These are phyloP conservation scores for Microplitis deprimator DNA, from an alignment of 2,888 invertebrate genomes.

Conservation along the genomic window DNA sequence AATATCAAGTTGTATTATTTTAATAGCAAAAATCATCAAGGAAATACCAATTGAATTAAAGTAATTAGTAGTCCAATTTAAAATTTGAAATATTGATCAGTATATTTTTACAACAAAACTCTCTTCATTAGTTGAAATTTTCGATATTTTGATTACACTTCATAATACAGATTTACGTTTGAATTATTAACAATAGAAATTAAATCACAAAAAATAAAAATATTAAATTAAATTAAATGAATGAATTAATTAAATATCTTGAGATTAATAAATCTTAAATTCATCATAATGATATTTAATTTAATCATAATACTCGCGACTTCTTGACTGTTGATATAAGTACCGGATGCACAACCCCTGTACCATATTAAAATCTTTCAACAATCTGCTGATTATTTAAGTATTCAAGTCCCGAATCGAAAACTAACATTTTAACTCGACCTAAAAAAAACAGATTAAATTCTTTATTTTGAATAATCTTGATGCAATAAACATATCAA, in stretches of 20 bases:
- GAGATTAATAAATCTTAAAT: neutral
- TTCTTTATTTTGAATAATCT: conserved; percentile 32
- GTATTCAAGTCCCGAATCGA: conserved; percentile 31
- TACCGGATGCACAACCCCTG: neutral
- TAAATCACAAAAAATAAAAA: neutral
- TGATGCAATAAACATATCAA: conserved; percentile 10
- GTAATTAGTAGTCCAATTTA: no score
- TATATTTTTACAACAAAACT: no score
- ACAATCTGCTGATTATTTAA: conserved; percentile 33
- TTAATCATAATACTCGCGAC: neutral
- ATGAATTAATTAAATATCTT: neutral
- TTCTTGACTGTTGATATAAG: neutral
- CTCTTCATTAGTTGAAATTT: no score
- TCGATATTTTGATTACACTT: neutral
- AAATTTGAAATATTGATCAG: no score
- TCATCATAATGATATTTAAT: neutral
- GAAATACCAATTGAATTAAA: no score
- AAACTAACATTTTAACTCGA: conserved; percentile 39
- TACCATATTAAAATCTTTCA: neutral
- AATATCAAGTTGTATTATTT: no score
- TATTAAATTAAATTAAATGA: neutral
- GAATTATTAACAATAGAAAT: neutral
- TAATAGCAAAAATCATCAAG: no score
- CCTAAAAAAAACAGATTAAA: conserved; percentile 30
- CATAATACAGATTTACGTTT: neutral